These are phyloP conservation scores for Aleiodes leptofemur DNA, from an alignment of 2,888 invertebrate species.

Conservation along the genomic window DNA sequence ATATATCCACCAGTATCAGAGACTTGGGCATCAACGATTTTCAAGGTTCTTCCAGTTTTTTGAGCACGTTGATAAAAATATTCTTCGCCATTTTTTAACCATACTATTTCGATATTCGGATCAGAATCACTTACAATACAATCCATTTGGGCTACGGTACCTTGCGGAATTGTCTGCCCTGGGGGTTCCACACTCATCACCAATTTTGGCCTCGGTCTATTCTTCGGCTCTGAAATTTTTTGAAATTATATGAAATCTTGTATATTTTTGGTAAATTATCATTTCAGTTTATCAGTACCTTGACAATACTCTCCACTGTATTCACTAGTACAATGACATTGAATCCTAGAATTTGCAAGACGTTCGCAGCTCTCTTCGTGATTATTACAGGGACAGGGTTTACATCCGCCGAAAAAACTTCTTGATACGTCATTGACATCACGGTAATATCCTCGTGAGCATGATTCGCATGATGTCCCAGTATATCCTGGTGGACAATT, in stretches of 20 bases:
- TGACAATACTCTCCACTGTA: conserved; percentile 84
- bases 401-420: conserved; percentile 80
- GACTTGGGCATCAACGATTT: conserved; percentile 82
- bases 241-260: conserved; percentile 76
- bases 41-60: conserved; percentile 80
- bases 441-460: conserved; percentile 84
- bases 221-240: conserved; percentile 53
- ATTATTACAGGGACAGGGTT: conserved; percentile 86
- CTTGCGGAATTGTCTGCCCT: conserved; percentile 81
- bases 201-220: no score
- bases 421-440: conserved; percentile 77
- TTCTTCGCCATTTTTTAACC: conserved; percentile 83
- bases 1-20: conserved; percentile 90
- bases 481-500: conserved; percentile 87
- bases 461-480: conserved; percentile 90
- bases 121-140: conserved; percentile 88
- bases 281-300: conserved; percentile 76
- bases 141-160: conserved; percentile 81
- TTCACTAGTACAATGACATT: conserved; percentile 84
- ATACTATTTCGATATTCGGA: conserved; percentile 83
- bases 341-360: conserved; percentile 76
- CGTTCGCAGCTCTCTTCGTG: conserved; percentile 82
- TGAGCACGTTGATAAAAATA: conserved; percentile 78
- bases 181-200: conserved; percentile 79
- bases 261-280: neutral